Base-by-base conservation (phyloP, 2,797 vertebrate species). In the Pipistrellus pipistrellus region DNA sequence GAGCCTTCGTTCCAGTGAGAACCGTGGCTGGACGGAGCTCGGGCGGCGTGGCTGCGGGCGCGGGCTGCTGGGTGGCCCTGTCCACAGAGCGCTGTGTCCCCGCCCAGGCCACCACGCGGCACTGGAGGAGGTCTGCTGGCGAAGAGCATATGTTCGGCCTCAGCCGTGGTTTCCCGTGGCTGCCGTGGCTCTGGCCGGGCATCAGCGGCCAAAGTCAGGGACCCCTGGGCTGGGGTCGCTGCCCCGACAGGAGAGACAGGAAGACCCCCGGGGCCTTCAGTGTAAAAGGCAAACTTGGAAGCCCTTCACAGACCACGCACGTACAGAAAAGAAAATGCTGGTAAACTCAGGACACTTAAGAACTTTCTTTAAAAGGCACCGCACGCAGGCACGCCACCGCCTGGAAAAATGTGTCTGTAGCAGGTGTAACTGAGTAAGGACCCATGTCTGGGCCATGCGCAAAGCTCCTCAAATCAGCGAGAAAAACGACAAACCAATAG, bases 401-500 rank as follows among this genome's bases (percentile, higher is more conserved):
- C 38, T 18, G 68, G 68, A 44, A 4, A 38, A 15, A 35, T 0
- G 13, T 13, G 23, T 5, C 25, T 11, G 21, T 23, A 23, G 20
- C 55, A 17, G 55, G 21, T 25, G 2, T 0, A 3, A 1, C 62
- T 9, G 69, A 27, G 12, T 0, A 6, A 72, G n/a, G 64, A 27
- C 53, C 51, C 7, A 1, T 0, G 2, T 9, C 48, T 11, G 20
- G 23, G 38, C 77, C 35, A 3, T 0, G 2, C 18, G 2, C 2
- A 23, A 6, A 21, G 7, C n/a, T 17, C 30, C 35, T 30, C 13
- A 35, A 14, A 48, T 57, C 1, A 38, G 30, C 21, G 35, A 64
- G 71, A n/a, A 48, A 57, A 68, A 55, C 32, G 71, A 48, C 13
- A 21, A 44, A 23, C 20, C 17, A 18, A 2, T 1, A 4, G 51